Evolutionary conservation across 2,113 vertebrate species (phyloP), one percentile per base, ranked within the genome.

Genomic region (Tringa solitaria): DNA sequence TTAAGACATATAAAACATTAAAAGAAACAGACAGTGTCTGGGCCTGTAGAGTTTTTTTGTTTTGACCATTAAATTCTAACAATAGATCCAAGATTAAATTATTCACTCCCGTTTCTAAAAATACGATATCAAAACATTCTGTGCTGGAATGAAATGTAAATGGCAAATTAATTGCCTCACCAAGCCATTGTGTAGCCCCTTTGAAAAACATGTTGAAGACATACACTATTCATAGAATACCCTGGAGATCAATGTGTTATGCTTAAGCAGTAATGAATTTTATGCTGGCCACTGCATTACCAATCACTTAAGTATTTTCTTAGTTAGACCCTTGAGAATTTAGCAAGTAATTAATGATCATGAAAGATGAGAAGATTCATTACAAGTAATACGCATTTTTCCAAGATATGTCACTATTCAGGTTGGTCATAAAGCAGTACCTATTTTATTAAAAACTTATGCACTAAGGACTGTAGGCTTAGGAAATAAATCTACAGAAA

Each of bases 271-370:
- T 85, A 90, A 96, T 79, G 69, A 91, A 91, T 95, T 95, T 95
- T 85, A 83, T 63, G 70, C 87, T 89, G 91, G 80, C 50, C 94
- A 87, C 78, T 95, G 89, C 70, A 87, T 87, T 92, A 91, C 50
- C 81, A 92, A 70, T 73, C 77, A 73, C 69, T 76, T 93, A 85
- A 94, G 78, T 88, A 93, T 91, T 94, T 91, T 93, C 94, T 91
- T 89, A 93, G 51, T 73, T 79, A 92, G 77, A 64, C 86, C 10
- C 81, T 59, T 67, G 95, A 93, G 95, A 87, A 80, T 87, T 89
- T 61, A 85, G 28, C 70, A 82, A 89, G 87, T 87, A 96, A 95
- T 96, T 96, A 97, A 96, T 59, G 77, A 91, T 89, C 77, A 83
- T 63, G 61, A 76, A 89, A 85, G 63, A 92, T 65, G 26, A 92